Conservation (phyloP, 2,888 invertebrate species). For the Baccha elongata region DNA sequence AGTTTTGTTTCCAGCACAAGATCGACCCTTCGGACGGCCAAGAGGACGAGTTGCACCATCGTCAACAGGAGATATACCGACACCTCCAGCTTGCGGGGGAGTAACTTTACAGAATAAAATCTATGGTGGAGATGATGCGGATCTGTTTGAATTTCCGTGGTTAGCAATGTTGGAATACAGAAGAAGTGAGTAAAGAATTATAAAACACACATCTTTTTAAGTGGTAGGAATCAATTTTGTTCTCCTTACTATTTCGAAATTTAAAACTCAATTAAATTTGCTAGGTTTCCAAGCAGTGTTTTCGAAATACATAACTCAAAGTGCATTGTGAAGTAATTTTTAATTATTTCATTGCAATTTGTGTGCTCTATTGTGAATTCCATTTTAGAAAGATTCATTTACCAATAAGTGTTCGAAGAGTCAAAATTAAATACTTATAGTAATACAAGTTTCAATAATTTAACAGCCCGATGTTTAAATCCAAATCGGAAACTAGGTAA, state of each 20-base stretch:
- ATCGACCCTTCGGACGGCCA: not conserved
- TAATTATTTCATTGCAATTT: constrained; percentile 38
- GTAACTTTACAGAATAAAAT: constrained; percentile 83
- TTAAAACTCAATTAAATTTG: too few species aligned
- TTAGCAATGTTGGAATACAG: constrained; percentile 86
- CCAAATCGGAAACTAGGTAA: constrained; percentile 79
- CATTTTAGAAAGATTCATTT: constrained; percentile 72
- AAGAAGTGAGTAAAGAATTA: constrained; percentile 76
- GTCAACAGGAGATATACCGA: constrained; percentile 71
- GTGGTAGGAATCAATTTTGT: too few species aligned
- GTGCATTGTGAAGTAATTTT: constrained; percentile 49
- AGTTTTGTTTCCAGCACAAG: constrained; percentile 34
- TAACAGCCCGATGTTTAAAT: constrained; percentile 84
- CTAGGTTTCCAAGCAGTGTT: too few species aligned
- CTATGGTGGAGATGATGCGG: constrained; percentile 85
- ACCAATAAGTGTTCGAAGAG: constrained; percentile 72
- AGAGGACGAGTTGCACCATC: not conserved
- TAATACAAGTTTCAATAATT: constrained; percentile 18
- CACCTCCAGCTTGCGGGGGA: constrained; percentile 79
- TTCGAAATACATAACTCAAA: constrained; percentile 11
- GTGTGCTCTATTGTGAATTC: constrained; percentile 18
- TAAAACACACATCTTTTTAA: too few species aligned
- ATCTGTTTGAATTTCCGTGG: constrained; percentile 88
- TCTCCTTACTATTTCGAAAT: too few species aligned
- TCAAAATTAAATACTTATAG: constrained; percentile 29